Conservation (phyloP, 2,888 invertebrate genomes). For the Athalia cordata region DNA sequence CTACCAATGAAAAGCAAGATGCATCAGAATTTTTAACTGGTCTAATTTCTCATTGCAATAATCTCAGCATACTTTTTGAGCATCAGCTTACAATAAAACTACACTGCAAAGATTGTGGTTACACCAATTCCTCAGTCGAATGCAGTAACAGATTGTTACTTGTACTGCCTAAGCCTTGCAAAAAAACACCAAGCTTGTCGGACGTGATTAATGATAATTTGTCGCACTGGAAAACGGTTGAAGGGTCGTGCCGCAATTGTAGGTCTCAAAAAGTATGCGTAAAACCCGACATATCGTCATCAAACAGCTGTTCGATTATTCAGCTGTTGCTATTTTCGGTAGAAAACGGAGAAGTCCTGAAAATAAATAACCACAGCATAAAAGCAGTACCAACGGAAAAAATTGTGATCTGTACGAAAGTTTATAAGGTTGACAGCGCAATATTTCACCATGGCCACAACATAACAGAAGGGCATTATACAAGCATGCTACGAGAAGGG, state of each 20-base stretch:
- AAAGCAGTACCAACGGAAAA: no score
- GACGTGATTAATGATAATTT: conserved; percentile 27
- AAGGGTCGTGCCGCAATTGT: background rate
- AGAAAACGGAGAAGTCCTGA: background rate
- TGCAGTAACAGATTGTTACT: background rate
- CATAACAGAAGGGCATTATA: no score
- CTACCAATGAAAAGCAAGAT: conserved; percentile 10
- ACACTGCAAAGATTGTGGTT: conserved; percentile 13
- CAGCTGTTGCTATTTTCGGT: background rate
- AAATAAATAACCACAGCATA: no score
- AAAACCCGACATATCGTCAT: background rate
- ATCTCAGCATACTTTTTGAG: background rate
- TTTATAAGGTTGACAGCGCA: no score
- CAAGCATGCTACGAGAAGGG: no score
- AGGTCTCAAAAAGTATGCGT: background rate
- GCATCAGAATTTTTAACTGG: conserved; percentile 31
- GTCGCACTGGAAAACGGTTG: background rate
- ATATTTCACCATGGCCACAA: no score
- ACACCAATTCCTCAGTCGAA: background rate
- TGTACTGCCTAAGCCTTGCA: background rate
- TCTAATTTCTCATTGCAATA: conserved; percentile 11
- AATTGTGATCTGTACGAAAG: no score
- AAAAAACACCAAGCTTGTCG: background rate
- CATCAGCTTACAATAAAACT: background rate
- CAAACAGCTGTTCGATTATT: background rate